phyloP scores from a whole-genome alignment of 2,888 invertebrate genomes.

The Furcula furcula region DNA sequence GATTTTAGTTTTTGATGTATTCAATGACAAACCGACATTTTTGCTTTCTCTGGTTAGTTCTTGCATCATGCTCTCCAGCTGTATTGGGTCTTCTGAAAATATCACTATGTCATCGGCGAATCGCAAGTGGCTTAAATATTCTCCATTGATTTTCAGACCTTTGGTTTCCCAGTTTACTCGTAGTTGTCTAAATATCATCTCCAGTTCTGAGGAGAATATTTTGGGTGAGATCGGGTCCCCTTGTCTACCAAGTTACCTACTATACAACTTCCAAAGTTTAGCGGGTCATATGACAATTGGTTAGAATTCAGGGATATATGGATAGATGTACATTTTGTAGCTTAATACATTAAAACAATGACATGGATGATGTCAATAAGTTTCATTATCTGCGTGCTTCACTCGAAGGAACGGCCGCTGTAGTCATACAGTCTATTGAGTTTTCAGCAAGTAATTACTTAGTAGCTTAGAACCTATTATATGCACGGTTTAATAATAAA shows the following conservation, averaged over 20 bases:
- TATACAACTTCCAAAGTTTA: conserved; percentile 25
- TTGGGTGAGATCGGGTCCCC: no score
- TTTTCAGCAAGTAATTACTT: conserved; percentile 19
- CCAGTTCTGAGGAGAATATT: no score
- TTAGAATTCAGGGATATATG: conserved; percentile 28
- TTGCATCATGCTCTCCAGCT: no score
- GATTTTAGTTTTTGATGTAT: no score
- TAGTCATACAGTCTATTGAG: conserved; percentile 19
- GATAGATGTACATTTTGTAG: conserved; percentile 20
- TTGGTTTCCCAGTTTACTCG: no score
- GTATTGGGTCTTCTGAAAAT: no score
- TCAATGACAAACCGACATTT: no score
- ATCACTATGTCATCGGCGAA: no score
- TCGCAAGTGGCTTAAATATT: no score
- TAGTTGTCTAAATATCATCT: no score
- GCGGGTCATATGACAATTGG: conserved; percentile 22
- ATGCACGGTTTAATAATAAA: conserved; percentile 25
- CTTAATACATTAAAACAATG: conserved; percentile 23
- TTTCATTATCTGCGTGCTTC: conserved; percentile 27
- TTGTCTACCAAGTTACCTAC: conserved; percentile 27
- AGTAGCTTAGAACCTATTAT: conserved; percentile 22
- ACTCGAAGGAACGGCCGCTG: conserved; percentile 20
- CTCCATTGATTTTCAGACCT: no score
- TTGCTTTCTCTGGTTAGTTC: no score
- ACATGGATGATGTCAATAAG: conserved; percentile 26